phyloP scores from a whole-genome alignment of 2,797 vertebrate genomes.

The Acipenser oxyrinchus region DNA sequence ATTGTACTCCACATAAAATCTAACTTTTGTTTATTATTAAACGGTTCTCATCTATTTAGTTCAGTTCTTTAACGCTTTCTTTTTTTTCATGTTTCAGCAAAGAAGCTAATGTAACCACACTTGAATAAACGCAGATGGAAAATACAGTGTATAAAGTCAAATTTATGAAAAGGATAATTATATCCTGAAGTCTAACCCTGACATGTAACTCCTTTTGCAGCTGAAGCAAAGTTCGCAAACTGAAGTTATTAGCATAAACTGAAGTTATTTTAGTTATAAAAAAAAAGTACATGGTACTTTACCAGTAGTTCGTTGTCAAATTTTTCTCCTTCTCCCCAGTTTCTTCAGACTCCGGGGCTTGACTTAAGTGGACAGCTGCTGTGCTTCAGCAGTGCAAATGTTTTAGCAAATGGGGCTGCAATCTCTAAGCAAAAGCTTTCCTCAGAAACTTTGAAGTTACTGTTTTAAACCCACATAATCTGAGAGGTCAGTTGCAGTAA shows the following conservation, averaged over 20 bases:
- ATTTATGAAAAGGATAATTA: slow-evolving; percentile 39
- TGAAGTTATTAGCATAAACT: slow-evolving; percentile 22
- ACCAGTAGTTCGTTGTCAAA: slow-evolving; percentile 39
- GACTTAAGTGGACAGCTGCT: slow-evolving; percentile 31
- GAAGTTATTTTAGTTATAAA: slow-evolving; percentile 14
- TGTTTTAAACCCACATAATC: slow-evolving; percentile 16
- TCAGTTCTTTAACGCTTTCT: too few species aligned
- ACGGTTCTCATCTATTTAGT: too few species aligned
- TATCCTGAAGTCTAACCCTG: slow-evolving; percentile 42
- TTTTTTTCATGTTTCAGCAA: slow-evolving; percentile 16
- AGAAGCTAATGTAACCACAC: slow-evolving; percentile 32
- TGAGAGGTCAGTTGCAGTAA: slow-evolving; percentile 29
- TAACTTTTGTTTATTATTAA: too few species aligned
- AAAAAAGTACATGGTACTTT: slow-evolving; percentile 35
- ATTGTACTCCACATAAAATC: neutral
- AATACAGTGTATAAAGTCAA: slow-evolving; percentile 32
- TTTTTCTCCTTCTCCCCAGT: slow-evolving; percentile 38
- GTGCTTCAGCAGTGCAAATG: slow-evolving; percentile 39
- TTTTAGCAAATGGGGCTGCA: slow-evolving; percentile 32
- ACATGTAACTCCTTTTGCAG: slow-evolving; percentile 23
- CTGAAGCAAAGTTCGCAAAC: slow-evolving; percentile 22
- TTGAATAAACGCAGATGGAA: slow-evolving; percentile 35
- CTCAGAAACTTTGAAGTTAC: slow-evolving; percentile 30
- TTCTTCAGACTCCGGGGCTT: slow-evolving; percentile 29
- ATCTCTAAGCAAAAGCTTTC: slow-evolving; percentile 29